Evolutionary conservation across 2,797 vertebrate species (phyloP).

Genomic region (Chiroxiphia lanceolata): DNA sequence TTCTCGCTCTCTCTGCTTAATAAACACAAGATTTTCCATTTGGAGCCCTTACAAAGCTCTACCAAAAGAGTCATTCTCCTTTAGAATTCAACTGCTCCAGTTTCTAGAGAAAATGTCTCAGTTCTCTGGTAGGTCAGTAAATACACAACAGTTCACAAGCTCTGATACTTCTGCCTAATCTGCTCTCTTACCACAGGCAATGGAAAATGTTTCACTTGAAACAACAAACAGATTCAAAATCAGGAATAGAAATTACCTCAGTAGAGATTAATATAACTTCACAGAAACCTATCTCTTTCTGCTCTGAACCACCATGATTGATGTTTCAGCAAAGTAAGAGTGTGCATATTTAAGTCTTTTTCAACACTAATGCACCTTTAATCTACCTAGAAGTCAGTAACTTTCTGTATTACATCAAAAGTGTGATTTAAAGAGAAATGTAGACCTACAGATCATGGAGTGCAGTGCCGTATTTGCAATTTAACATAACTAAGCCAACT

Average conservation of each 20-base stretch:
- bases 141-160: not conserved
- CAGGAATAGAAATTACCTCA: constrained; percentile 61
- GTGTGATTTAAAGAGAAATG: not conserved
- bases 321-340: not conserved
- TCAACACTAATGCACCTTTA: not conserved
- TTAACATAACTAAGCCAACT: not conserved
- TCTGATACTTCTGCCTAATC: constrained; percentile 49
- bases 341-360: not conserved
- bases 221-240: constrained; percentile 58
- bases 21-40: constrained; percentile 26
- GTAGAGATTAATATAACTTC: constrained; percentile 34
- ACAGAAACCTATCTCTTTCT: constrained; percentile 19
- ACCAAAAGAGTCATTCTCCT: constrained; percentile 44
- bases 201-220: constrained; percentile 62
- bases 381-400: not conserved
- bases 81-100: constrained; percentile 8
- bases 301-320: not conserved
- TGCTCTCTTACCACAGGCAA: constrained; percentile 32
- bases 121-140: not conserved
- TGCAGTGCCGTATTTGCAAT: not conserved
- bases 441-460: not conserved
- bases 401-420: not conserved
- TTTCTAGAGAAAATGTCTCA: constrained; percentile 37
- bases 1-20: not conserved
- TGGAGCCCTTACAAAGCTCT: not conserved